Percentiles rank a stretch among this genome's conserved stretches.
phyloP scores from a whole-genome alignment of 2,888 invertebrate species.

The Selenia dentaria region DNA sequence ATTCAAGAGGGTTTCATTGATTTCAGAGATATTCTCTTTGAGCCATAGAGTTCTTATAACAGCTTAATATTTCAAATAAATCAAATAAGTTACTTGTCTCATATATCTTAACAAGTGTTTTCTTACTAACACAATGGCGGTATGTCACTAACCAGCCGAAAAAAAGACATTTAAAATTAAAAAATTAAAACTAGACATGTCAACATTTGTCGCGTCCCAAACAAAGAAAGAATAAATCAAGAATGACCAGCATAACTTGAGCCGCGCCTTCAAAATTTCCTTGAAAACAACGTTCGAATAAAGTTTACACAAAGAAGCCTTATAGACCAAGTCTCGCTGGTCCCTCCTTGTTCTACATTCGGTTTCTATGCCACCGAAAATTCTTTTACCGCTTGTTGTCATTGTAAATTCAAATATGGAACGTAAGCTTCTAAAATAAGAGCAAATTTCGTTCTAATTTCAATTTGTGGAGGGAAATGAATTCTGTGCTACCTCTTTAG shows the following conservation, averaged over 20 bases:
- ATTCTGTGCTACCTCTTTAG: conserved; percentile 19
- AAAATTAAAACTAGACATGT: conserved; percentile 61
- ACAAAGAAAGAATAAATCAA: conserved; percentile 83
- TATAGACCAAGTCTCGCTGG: conserved; percentile 49
- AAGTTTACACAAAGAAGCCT: conserved; percentile 63
- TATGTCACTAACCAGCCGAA: conserved; percentile 46
- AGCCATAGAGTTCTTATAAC: too few relatives aligned
- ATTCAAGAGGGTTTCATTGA: too few relatives aligned
- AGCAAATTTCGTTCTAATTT: conserved; percentile 28
- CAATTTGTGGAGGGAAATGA: conserved; percentile 17
- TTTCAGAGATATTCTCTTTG: too few relatives aligned
- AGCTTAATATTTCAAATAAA: not conserved
- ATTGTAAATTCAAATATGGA: conserved; percentile 56
- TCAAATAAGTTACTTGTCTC: not conserved
- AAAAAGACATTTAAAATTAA: conserved; percentile 47
- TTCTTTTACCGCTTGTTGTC: conserved; percentile 46
- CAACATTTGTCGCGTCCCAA: conserved; percentile 73
- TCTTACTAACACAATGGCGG: conserved; percentile 34
- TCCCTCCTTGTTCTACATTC: conserved; percentile 56
- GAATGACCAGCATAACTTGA: conserved; percentile 45
- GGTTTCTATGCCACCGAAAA: conserved; percentile 46
- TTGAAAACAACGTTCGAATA: conserved; percentile 41
- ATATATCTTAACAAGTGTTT: conserved; percentile 6
- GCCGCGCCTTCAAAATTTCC: conserved; percentile 46
- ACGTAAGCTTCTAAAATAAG: conserved; percentile 45